phyloP scores from a whole-genome alignment of 2,888 invertebrate genomes.

The Drosophila testacea region DNA sequence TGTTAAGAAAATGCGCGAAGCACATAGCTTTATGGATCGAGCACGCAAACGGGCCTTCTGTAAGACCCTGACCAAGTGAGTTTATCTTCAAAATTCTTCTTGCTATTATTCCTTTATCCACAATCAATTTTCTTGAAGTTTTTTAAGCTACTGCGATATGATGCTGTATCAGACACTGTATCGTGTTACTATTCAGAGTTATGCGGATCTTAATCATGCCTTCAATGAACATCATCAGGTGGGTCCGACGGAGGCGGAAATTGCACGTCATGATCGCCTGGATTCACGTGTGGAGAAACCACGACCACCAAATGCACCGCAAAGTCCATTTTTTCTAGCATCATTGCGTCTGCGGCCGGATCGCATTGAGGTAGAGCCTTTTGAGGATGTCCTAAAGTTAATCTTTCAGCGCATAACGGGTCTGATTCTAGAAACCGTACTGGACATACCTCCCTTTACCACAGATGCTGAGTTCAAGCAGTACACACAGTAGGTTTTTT shows the following conservation, averaged over 20 bases:
- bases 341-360: constrained; percentile 87
- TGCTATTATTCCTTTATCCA: background rate
- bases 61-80: constrained; percentile 91
- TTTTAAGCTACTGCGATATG: constrained; percentile 90
- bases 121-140: constrained; percentile 85
- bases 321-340: constrained; percentile 86
- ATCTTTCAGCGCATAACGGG: constrained; percentile 79
- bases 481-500: constrained; percentile 88
- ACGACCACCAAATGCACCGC: constrained; percentile 85
- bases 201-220: constrained; percentile 87
- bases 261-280: constrained; percentile 84
- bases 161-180: constrained; percentile 90
- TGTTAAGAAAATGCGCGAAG: constrained; percentile 88
- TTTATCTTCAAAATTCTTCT: background rate
- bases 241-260: constrained; percentile 86
- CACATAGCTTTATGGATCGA: constrained; percentile 95
- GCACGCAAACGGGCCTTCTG: constrained; percentile 93
- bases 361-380: constrained; percentile 86
- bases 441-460: constrained; percentile 89
- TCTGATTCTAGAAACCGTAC: constrained; percentile 87
- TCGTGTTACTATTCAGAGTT: constrained; percentile 88
- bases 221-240: constrained; percentile 87
- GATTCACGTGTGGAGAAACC: constrained; percentile 86
- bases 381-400: constrained; percentile 82
- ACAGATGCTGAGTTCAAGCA: constrained; percentile 89